These are phyloP conservation scores for Plutomurus gul DNA, from an alignment of 1,140 invertebrate species.

Conservation along the genomic window DNA sequence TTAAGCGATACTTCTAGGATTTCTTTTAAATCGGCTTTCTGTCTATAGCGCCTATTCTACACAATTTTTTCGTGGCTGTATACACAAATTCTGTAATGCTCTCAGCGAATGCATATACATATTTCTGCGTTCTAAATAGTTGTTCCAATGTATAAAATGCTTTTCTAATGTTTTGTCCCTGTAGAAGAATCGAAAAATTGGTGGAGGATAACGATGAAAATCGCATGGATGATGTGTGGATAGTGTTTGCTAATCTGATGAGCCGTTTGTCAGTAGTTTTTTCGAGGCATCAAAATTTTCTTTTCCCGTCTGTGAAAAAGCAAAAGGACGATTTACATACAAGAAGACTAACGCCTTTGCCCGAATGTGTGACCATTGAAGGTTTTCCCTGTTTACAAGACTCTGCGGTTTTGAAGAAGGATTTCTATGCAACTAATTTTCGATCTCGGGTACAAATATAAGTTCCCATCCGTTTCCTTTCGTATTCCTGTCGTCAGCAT, in stretches of 20 bases:
- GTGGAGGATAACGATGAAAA: neutral
- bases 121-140: too few species aligned
- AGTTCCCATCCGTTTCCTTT: too few species aligned
- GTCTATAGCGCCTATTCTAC: too few species aligned
- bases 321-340: neutral
- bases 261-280: neutral
- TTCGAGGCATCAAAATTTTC: neutral
- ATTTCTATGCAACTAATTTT: neutral
- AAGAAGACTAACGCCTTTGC: neutral
- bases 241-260: constrained; percentile 2
- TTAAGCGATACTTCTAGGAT: too few species aligned
- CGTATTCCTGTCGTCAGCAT: neutral
- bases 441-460: neutral
- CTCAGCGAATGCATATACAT: too few species aligned
- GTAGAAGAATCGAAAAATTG: neutral
- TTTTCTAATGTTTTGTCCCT: neutral
- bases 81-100: too few species aligned
- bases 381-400: neutral
- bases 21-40: too few species aligned
- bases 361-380: neutral
- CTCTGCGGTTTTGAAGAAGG: neutral
- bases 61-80: too few species aligned
- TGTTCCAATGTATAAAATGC: too few species aligned
- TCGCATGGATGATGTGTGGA: constrained; percentile 18
- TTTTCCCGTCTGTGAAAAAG: neutral